phyloP scores from a whole-genome alignment of 2,113 vertebrate species.

The Conger conger region DNA sequence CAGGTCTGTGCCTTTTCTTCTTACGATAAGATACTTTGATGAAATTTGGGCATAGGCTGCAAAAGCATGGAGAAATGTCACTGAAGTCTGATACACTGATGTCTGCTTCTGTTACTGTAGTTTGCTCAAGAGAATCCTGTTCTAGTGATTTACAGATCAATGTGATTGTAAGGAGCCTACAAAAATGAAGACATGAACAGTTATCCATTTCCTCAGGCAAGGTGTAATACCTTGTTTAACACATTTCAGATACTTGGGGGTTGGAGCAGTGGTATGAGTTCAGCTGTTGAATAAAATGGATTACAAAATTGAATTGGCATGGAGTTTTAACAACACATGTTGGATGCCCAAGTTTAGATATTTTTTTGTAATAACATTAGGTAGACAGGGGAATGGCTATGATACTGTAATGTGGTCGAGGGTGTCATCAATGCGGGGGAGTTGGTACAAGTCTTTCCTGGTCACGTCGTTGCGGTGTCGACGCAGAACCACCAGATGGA shows the following conservation, averaged over 20 bases:
- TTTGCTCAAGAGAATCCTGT: not conserved
- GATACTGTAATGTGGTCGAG: too few relatives aligned
- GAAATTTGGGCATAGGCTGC: not conserved
- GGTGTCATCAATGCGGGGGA: too few relatives aligned
- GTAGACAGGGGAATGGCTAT: too few relatives aligned
- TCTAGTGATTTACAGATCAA: constrained; percentile 15
- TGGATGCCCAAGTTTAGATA: too few relatives aligned
- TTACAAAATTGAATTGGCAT: not conserved
- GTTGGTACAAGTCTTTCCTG: too few relatives aligned
- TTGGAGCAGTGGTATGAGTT: not conserved
- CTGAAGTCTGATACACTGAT: constrained; percentile 12
- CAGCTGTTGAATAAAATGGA: not conserved
- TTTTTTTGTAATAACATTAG: too few relatives aligned
- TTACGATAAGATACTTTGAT: not conserved
- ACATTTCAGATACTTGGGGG: not conserved
- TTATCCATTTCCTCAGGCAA: not conserved
- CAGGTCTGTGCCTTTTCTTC: not conserved
- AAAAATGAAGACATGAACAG: not conserved
- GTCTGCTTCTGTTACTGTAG: constrained; percentile 1
- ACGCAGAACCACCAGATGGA: too few relatives aligned
- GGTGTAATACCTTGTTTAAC: not conserved
- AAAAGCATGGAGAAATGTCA: not conserved
- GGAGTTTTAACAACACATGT: too few relatives aligned
- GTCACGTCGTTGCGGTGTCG: too few relatives aligned
- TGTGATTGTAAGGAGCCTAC: not conserved